Percentiles rank a stretch among this genome's conserved stretches.
Evolutionary conservation across 2,113 vertebrate genomes (phyloP).

Genomic region (Nerophis ophidion): DNA sequence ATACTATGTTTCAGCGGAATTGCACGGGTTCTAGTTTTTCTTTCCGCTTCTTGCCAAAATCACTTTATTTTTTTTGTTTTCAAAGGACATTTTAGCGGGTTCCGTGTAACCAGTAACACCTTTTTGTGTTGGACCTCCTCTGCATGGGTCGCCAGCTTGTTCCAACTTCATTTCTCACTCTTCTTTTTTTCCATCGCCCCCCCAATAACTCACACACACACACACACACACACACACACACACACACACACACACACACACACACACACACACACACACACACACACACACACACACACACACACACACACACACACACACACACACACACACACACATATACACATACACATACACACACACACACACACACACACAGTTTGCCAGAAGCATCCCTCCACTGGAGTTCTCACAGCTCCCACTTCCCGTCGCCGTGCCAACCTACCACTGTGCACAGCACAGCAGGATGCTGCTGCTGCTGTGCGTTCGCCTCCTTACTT

Average conservation of each 20-base stretch:
- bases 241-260: constrained; percentile 9
- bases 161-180: constrained; percentile 1
- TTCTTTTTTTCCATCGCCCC: neutral
- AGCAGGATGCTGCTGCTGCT: constrained; percentile 43
- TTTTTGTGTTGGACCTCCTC: too few species aligned
- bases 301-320: constrained; percentile 7
- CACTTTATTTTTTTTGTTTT: constrained; percentile 1
- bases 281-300: constrained; percentile 8
- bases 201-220: constrained; percentile 11
- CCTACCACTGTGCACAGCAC: constrained; percentile 45
- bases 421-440: constrained; percentile 46
- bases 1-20: too few species aligned
- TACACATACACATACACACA: constrained; percentile 1
- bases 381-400: constrained; percentile 50
- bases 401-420: constrained; percentile 56
- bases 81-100: too few species aligned
- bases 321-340: neutral
- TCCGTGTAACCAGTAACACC: too few species aligned
- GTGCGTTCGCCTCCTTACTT: constrained; percentile 36
- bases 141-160: neutral
- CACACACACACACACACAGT: constrained; percentile 23
- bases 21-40: constrained; percentile 5
- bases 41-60: constrained; percentile 9
- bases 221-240: constrained; percentile 8
- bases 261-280: constrained; percentile 6